phyloP scores from a whole-genome alignment of 2,113 vertebrate species.

The Cololabis saira region DNA sequence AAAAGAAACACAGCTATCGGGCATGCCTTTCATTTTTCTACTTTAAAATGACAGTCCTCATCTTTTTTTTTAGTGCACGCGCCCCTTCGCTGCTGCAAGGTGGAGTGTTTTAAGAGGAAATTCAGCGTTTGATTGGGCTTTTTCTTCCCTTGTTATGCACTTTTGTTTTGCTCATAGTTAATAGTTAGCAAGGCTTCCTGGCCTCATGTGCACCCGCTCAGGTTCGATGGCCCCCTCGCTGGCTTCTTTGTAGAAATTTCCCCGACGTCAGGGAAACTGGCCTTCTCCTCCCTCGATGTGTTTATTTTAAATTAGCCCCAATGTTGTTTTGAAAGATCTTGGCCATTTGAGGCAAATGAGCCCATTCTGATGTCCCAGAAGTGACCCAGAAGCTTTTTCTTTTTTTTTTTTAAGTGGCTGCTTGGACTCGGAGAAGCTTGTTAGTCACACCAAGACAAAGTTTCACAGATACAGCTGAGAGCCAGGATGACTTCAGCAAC shows the following conservation, averaged over 20 bases:
- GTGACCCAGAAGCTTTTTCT: conserved; percentile 23
- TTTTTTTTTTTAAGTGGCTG: conserved; percentile 4
- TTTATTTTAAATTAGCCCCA: conserved; percentile 56
- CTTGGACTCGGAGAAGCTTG: conserved; percentile 52
- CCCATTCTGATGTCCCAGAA: conserved; percentile 9
- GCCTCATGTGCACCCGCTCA: conserved; percentile 41
- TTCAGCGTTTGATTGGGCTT: conserved; percentile 64
- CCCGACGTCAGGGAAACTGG: conserved; percentile 46
- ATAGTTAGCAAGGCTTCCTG: conserved; percentile 39
- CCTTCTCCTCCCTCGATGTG: conserved; percentile 17
- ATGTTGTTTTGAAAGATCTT: conserved; percentile 41
- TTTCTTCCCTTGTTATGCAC: conserved; percentile 52
- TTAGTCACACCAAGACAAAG: conserved; percentile 38
- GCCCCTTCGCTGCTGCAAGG: background rate
- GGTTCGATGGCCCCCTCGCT: background rate
- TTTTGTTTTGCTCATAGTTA: conserved; percentile 49
- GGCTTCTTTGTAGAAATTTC: conserved; percentile 29
- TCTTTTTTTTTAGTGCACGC: conserved; percentile 3
- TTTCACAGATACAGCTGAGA: conserved; percentile 7
- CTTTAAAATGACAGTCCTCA: conserved; percentile 12
- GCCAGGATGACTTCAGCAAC: conserved; percentile 13
- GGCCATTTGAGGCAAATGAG: conserved; percentile 34
- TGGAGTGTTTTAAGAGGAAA: conserved; percentile 61
- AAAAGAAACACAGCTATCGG: conserved; percentile 3
- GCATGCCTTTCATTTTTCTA: conserved; percentile 21